Percentiles rank a stretch among this genome's conserved stretches.
Conservation (phyloP, 2,113 vertebrate genomes). For the Atractosteus spatula region DNA sequence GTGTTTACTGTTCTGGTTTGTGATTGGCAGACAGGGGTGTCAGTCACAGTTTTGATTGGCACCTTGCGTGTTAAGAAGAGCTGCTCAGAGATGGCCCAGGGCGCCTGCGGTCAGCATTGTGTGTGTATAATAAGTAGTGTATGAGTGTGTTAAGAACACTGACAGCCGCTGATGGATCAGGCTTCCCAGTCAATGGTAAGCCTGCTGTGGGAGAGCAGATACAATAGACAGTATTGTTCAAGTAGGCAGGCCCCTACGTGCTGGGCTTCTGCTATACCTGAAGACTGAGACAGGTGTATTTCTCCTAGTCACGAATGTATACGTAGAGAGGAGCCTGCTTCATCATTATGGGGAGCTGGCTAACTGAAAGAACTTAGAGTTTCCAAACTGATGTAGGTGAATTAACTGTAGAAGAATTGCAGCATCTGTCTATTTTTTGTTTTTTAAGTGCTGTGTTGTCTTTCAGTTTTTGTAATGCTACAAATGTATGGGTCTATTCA, state of each 20-base stretch:
- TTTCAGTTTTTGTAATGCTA: too few relatives aligned
- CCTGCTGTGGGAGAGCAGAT: slow-evolving; percentile 59
- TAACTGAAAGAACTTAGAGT: too few relatives aligned
- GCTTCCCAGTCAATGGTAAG: slow-evolving; percentile 61
- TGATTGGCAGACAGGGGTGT: slow-evolving; percentile 34
- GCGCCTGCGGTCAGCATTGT: slow-evolving; percentile 59
- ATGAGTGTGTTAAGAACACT: slow-evolving; percentile 36
- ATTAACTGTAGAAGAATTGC: too few relatives aligned
- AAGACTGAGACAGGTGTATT: slow-evolving; percentile 82
- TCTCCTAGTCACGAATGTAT: slow-evolving; percentile 67
- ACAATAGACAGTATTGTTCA: slow-evolving; percentile 82
- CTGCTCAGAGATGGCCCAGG: slow-evolving; percentile 54
- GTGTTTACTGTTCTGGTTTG: slow-evolving; percentile 19
- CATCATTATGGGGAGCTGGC: too few relatives aligned
- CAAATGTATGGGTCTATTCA: too few relatives aligned
- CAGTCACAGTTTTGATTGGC: slow-evolving; percentile 54
- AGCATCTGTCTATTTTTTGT: too few relatives aligned
- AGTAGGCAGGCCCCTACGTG: slow-evolving; percentile 76
- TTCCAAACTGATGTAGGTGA: too few relatives aligned
- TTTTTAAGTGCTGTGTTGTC: too few relatives aligned
- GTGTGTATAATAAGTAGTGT: slow-evolving; percentile 58
- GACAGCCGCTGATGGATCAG: slow-evolving; percentile 67
- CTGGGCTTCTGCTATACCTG: slow-evolving; percentile 59
- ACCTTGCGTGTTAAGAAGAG: slow-evolving; percentile 68
- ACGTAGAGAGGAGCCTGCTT: slow-evolving; percentile 11